Evolutionary conservation across 2,113 vertebrate species (phyloP), one percentile per base, ranked within the genome.

Genomic region (Theropithecus gelada): DNA sequence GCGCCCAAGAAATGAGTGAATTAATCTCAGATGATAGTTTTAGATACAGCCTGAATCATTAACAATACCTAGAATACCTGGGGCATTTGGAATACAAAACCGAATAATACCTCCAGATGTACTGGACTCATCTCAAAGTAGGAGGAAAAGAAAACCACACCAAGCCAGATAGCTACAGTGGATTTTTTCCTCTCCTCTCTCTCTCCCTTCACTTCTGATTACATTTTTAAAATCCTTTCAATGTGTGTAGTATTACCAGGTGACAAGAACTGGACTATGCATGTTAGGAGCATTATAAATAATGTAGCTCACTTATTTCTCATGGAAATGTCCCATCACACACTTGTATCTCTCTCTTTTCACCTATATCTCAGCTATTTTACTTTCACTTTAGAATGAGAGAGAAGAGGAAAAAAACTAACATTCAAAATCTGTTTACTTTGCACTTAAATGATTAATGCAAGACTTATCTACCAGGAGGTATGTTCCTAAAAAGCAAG

Each of bases 381-480:
- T 88, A 90, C 23, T 94, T 92, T 93, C 48, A 83, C 9, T 94
- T 81, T 91, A 93, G 52, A n/a, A 83, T 52, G 35, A 88, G n/a
- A 85, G 48, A 75, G 55, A 9, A 88, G 59, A 92, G 79, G 35
- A 23, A 66, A 88, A 94, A 96, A 81, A 59, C 10, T 45, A 91
- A 61, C 16, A 83, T 32, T n/a, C 17, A 52, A 27, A 52, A 86
- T 22, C 35, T 78, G 5, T 70, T 78, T 83, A 76, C 14, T 73
- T 64, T 90, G 2, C 43, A 82, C 25, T 87, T 72, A 83, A 78
- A 92, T 70, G 78, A 93, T 84, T 68, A 87, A 92, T 59, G 5
- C 45, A 95, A 82, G 38, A 73, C 12, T 78, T 70, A 92, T 8
- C 50, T 93, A 45, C 23, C 70, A 90, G 57, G 94, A 17, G 8